Conservation (phyloP, 2,113 vertebrate species). For the Brachypodius melanocephalos region DNA sequence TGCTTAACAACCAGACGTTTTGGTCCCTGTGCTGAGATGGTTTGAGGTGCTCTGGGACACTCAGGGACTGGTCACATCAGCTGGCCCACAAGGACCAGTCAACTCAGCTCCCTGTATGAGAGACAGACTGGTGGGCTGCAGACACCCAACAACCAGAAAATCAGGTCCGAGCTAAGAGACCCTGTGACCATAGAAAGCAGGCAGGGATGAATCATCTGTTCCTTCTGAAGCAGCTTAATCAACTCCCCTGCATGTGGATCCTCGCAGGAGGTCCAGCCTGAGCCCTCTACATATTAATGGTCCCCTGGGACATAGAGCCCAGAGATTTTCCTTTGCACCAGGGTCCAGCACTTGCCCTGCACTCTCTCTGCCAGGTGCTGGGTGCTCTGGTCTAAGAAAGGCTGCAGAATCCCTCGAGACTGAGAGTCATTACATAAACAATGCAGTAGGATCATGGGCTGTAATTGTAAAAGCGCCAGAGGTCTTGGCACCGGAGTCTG, state of each 20-base stretch:
- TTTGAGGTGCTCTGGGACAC: not conserved
- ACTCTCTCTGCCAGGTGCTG: constrained; percentile 12
- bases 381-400: not conserved
- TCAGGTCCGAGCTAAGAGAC: not conserved
- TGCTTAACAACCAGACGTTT: not conserved
- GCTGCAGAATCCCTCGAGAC: constrained; percentile 22
- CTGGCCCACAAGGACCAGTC: not conserved
- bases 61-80: not conserved
- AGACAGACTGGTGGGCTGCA: not conserved
- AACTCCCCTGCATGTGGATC: not conserved
- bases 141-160: not conserved
- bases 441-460: constrained; percentile 3
- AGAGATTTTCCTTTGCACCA: constrained; percentile 9
- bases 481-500: constrained; percentile 1
- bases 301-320: not conserved
- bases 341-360: not conserved
- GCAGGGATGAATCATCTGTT: not conserved
- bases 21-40: rapidly evolving
- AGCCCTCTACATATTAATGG: not conserved
- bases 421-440: constrained; percentile 39
- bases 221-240: not conserved
- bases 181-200: not conserved
- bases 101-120: not conserved
- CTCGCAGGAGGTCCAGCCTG: not conserved
- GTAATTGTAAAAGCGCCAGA: constrained; percentile 17